Conservation (phyloP, 2,888 invertebrate genomes). For the Eudasyphora cyanicolor region DNA sequence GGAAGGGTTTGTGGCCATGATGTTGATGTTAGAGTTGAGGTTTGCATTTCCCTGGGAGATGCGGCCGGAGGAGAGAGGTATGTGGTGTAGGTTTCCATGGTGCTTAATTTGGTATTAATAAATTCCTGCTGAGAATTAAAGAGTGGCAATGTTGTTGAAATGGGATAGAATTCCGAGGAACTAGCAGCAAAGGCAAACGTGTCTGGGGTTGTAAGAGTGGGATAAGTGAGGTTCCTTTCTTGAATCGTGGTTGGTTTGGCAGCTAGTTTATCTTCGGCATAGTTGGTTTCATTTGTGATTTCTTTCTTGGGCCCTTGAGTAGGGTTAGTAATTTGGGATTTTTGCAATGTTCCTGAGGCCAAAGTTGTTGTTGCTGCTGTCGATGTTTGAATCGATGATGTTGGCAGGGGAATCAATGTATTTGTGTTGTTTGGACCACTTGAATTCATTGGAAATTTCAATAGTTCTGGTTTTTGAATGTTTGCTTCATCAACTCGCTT, state of each 20-base stretch:
- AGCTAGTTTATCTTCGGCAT: not conserved
- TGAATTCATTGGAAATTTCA: constrained; percentile 38
- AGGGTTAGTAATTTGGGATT: too few species aligned
- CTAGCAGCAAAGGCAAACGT: not conserved
- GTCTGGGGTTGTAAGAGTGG: not conserved
- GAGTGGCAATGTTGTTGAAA: not conserved
- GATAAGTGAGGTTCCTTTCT: not conserved
- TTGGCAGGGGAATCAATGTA: constrained; percentile 12
- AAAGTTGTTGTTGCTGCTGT: constrained; percentile 1
- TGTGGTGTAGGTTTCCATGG: not conserved
- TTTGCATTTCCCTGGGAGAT: constrained; percentile 29
- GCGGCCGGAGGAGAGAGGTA: not conserved
- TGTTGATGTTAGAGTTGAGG: not conserved
- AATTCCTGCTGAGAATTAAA: constrained; percentile 13
- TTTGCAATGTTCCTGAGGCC: too few species aligned
- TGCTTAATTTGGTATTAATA: constrained; percentile 38
- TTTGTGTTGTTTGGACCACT: not conserved
- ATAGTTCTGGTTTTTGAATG: not conserved
- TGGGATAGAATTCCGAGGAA: not conserved
- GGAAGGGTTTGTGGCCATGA: not conserved
- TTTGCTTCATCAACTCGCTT: not conserved
- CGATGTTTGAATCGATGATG: constrained; percentile 6
- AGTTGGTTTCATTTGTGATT: not conserved
- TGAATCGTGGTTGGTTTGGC: constrained; percentile 1
- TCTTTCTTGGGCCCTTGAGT: not conserved